phyloP scores from a whole-genome alignment of 2,888 invertebrate genomes.

The Terebella lapidaria region DNA sequence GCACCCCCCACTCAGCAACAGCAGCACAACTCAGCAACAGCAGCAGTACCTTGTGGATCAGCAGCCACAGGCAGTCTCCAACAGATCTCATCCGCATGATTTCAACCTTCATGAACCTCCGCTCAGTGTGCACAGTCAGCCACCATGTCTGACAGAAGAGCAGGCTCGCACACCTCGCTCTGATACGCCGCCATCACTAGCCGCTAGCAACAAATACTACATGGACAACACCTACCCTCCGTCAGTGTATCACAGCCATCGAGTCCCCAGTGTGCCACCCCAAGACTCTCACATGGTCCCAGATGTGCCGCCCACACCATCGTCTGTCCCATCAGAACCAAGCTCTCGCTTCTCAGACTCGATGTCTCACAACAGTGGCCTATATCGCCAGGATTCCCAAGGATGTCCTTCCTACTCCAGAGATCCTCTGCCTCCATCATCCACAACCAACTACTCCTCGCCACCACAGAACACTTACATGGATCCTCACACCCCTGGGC shows the following conservation, averaged over 20 bases:
- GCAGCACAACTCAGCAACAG: background rate
- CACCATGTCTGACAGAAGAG: background rate
- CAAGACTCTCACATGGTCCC: no score
- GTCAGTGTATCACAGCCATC: constrained; percentile 1
- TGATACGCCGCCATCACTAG: background rate
- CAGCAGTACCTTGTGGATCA: background rate
- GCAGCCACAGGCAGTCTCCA: background rate
- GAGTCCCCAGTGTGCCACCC: background rate
- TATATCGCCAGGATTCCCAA: background rate
- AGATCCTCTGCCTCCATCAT: background rate
- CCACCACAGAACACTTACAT: background rate
- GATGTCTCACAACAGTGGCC: background rate
- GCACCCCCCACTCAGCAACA: background rate
- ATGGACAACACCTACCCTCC: background rate
- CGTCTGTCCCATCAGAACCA: background rate
- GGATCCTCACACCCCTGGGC: background rate
- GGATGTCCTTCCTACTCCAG: background rate
- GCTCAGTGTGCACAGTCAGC: background rate
- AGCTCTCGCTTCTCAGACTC: background rate
- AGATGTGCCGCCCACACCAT: background rate
- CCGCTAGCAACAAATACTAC: background rate
- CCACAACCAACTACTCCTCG: background rate
- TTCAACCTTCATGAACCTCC: background rate
- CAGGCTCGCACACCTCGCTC: background rate
- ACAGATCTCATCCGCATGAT: no score